Base-by-base conservation (phyloP, 2,888 invertebrate species). In the Atrina japonica region DNA sequence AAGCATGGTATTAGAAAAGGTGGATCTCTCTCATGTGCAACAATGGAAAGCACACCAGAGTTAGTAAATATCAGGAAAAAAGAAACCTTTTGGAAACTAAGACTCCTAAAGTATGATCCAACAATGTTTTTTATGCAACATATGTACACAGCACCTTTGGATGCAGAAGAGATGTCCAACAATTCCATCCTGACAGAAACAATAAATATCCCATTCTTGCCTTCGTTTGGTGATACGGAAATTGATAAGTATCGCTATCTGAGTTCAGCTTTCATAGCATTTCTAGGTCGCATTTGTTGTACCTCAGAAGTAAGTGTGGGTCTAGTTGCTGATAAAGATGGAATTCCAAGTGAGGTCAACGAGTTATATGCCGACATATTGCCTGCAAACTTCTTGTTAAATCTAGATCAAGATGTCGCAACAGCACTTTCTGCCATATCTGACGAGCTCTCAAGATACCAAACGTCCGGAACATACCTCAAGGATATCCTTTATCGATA, bases 241-340 rank as follows among this genome's bases (percentile, higher is more conserved):
- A 47, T 63, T 1, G 41, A 61, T 14, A 29, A 68, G 16, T 65
- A 60, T 7, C 52, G 50, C 21, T 70, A 69, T 29, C 29, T 78
- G 7, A 65, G 71, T 23, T 69, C 81, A 6, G 70, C 70, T 30
- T 81, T 83, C 63, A 68, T 82, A 2, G 76, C 79, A 7, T 83
- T 83, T 49, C 29, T 83, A 3, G 81, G 76, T 3, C 61, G 83
- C 41, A 76, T 77, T n/a, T 80, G 77, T 55, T 83, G 83, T 41
- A 63, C 74, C 5, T 40, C 73, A 11, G 58, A 56, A 7, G 75
- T 83, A 2, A 78, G 77, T 43, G 52, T 83, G 35, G 83, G 83
- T 21, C 47, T 83, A 41, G 43, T 80, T 6, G 78, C 76, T 7
- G 70, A 79, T 56, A 81, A 71, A 50, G 60, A 23, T 18, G 50